These are phyloP conservation scores for Thermophis baileyi DNA, from an alignment of 2,113 vertebrate species.

Conservation along the genomic window DNA sequence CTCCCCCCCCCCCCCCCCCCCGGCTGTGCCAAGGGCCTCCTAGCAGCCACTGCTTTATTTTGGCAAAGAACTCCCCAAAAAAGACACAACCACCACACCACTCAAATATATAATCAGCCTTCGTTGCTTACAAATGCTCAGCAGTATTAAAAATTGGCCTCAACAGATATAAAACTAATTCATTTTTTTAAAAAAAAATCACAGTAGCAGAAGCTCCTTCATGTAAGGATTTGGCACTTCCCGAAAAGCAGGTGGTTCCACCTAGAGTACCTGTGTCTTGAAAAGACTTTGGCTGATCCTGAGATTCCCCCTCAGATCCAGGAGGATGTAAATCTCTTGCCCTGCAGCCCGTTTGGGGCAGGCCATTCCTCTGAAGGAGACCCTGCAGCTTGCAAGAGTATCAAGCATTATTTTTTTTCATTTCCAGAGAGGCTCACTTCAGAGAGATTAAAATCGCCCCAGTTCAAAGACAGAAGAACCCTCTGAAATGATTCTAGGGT, in stretches of 20 bases:
- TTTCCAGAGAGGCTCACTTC: background rate
- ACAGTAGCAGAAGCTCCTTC: constrained; percentile 17
- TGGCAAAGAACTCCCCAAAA: background rate
- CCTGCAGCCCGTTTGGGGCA: background rate
- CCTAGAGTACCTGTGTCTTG: background rate
- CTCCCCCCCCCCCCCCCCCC: rapidly evolving
- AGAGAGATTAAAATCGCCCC: constrained; percentile 40
- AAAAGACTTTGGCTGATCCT: background rate
- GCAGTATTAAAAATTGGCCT: background rate
- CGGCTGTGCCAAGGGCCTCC: background rate
- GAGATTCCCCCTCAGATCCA: background rate
- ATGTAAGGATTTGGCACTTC: background rate
- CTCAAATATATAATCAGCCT: background rate
- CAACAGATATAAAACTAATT: background rate
- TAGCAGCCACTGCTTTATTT: background rate
- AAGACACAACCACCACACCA: background rate
- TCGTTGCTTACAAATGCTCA: background rate
- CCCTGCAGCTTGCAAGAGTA: background rate
- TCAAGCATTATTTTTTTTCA: rapidly evolving
- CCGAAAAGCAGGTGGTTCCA: background rate
- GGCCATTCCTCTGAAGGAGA: background rate
- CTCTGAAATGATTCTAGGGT: no score
- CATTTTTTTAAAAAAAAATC: background rate
- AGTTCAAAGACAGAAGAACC: constrained; percentile 4
- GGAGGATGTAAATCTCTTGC: background rate